Evolutionary conservation across 2,113 vertebrate species (phyloP).

Genomic region (Acinonyx jubatus): DNA sequence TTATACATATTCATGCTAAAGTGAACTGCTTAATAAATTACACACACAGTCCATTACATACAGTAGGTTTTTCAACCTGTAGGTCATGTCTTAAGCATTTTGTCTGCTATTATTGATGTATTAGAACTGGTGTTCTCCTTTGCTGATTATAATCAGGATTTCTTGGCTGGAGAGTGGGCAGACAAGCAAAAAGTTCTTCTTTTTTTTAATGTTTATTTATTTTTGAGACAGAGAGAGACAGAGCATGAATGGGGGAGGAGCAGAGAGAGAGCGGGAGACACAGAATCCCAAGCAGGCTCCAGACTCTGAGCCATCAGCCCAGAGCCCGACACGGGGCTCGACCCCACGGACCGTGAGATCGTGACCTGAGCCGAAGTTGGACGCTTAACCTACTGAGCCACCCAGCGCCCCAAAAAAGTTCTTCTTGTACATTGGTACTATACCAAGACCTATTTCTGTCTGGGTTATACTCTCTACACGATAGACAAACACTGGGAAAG

Average conservation of each 20-base stretch:
- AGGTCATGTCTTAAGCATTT: background rate
- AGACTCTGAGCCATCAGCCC: no score
- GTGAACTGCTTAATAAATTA: background rate
- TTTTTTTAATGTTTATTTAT: no score
- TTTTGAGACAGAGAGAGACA: no score
- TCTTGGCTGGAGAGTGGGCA: background rate
- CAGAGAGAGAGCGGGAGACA: no score
- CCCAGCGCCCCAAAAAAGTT: background rate
- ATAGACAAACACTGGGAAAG: background rate
- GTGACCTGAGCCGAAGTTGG: no score
- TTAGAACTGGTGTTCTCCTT: background rate
- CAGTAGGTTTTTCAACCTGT: background rate
- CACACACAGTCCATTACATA: background rate
- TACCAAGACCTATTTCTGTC: background rate
- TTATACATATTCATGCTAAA: background rate
- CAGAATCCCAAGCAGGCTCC: no score
- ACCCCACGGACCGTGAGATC: no score
- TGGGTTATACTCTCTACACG: background rate
- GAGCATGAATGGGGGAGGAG: no score
- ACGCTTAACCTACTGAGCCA: no score
- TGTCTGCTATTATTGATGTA: background rate
- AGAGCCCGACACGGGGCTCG: no score
- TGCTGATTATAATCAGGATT: background rate
- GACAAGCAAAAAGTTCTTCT: background rate
- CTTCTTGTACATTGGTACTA: background rate